Evolutionary conservation across 2,113 vertebrate genomes (phyloP), one percentile per base, ranked within the genome.

Genomic region (Bucco capensis): DNA sequence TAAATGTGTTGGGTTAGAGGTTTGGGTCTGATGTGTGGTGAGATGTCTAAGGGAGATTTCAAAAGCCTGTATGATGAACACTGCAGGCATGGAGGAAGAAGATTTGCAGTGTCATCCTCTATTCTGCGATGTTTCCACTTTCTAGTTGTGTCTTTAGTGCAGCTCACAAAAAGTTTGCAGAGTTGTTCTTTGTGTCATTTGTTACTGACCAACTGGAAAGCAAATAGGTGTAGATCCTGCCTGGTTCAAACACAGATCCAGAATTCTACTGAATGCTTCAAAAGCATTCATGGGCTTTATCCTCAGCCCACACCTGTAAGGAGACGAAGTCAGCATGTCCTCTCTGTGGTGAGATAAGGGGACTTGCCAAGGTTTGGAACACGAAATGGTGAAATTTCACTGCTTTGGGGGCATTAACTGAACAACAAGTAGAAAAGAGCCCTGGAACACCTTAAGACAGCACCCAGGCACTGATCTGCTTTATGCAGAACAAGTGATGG

Each of bases 121-220:
- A 7, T 38, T 49, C 24, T 22, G 14, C 0, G 1, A 27, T 33
- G 15, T 64, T 80, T 65, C 46, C 21, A 50, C 0, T 5, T 46
- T 44, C n/a, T 56, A 69, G 27, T 16, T 51, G 16, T 21, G 19
- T 30, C 25, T 53, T 4, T 15, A 70, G 23, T 12, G 18, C 25
- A 53, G 13, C 80, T 72, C 28, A 33, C 61, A 81, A 77, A 64
- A 28, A 87, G 8, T 24, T 57, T 58, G 37, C 5, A 24, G 40
- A 61, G 49, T 28, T 75, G 47, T 28, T 70, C 11, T 61, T 74
- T 67, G 33, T 57, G 9, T 44, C 53, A 38, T 44, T 31, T 53
- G 17, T 28, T 74, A 78, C 24, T 78, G 38, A 71, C 12, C 44
- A 64, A 24, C 21, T 56, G 44, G 74, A 60, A 84, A 60, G 44